phyloP scores from a whole-genome alignment of 2,888 invertebrate genomes.

The Crepidodera aurea region DNA sequence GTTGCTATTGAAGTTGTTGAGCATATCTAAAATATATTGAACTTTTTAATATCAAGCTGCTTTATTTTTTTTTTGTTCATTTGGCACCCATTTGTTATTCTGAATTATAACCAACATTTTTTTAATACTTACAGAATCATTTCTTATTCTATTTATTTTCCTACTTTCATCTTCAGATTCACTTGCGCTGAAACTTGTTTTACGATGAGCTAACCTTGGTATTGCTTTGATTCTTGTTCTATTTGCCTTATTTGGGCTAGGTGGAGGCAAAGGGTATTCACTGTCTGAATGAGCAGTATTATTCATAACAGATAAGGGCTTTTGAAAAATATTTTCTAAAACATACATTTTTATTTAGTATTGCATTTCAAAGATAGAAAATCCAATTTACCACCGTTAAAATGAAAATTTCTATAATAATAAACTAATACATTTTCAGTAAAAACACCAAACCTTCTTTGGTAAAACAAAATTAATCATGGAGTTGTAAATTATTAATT shows the following conservation, averaged over 20 bases:
- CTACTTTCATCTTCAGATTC: slow-evolving; percentile 73
- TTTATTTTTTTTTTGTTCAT: too few species aligned
- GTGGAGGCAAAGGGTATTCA: slow-evolving; percentile 61
- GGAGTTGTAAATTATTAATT: too few species aligned
- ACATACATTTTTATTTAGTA: background rate
- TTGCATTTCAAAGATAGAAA: too few species aligned
- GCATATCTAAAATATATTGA: slow-evolving; percentile 50
- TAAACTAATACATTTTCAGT: too few species aligned
- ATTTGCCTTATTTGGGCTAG: slow-evolving; percentile 67
- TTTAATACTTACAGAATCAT: slow-evolving; percentile 53
- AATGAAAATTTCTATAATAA: too few species aligned
- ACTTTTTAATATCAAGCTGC: slow-evolving; percentile 2
- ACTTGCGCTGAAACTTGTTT: slow-evolving; percentile 67
- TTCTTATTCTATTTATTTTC: slow-evolving; percentile 56
- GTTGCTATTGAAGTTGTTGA: slow-evolving; percentile 50
- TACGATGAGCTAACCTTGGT: slow-evolving; percentile 73
- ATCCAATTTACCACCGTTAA: too few species aligned
- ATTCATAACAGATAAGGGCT: slow-evolving; percentile 10
- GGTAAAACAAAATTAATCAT: too few species aligned
- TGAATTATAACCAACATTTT: too few species aligned
- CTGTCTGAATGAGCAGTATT: slow-evolving; percentile 36
- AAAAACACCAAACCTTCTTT: too few species aligned
- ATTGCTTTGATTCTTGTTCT: slow-evolving; percentile 74
- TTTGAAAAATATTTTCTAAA: slow-evolving; percentile 26
- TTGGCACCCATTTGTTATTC: too few species aligned